Percentiles rank a stretch among this genome's conserved stretches.
Conservation (phyloP, 2,888 invertebrate species). For the Tiphia femorata region DNA sequence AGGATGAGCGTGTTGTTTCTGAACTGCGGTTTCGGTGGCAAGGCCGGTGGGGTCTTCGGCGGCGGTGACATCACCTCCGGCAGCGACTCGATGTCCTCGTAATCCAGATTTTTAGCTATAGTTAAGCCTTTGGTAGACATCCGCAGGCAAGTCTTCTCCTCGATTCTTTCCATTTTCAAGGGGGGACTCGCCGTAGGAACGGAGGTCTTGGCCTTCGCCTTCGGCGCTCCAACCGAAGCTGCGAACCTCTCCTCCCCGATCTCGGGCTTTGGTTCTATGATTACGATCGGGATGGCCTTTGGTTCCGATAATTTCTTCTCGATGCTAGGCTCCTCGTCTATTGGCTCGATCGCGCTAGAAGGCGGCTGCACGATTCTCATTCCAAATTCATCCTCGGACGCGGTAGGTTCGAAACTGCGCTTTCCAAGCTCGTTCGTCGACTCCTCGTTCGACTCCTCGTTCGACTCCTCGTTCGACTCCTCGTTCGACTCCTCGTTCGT, state of each 20-base stretch:
- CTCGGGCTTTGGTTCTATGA: conserved; percentile 56
- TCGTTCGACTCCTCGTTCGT: conserved; percentile 27
- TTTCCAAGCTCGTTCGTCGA: background rate
- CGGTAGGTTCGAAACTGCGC: conserved; percentile 48
- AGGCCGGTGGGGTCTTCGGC: conserved; percentile 75
- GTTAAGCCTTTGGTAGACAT: conserved; percentile 64
- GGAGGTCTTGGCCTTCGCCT: conserved; percentile 21
- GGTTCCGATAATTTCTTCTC: conserved; percentile 48
- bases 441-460: conserved; percentile 23
- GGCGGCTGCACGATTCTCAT: conserved; percentile 47
- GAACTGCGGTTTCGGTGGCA: conserved; percentile 80
- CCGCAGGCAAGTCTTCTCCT: conserved; percentile 63
- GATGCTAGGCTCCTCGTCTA: conserved; percentile 14
- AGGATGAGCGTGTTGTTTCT: conserved; percentile 60
- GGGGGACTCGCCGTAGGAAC: conserved; percentile 47
- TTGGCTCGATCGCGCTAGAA: background rate
- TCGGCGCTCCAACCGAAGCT: conserved; percentile 13
- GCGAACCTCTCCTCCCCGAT: conserved; percentile 28
- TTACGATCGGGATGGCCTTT: conserved; percentile 62
- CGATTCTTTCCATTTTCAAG: conserved; percentile 57
- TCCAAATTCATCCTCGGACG: conserved; percentile 61
- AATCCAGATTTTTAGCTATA: conserved; percentile 65
- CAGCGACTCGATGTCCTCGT: conserved; percentile 66
- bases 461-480: background rate
- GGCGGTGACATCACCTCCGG: conserved; percentile 52